phyloP scores from a whole-genome alignment of 1,140 invertebrate species.

The Drosophila pseudoananassae region DNA sequence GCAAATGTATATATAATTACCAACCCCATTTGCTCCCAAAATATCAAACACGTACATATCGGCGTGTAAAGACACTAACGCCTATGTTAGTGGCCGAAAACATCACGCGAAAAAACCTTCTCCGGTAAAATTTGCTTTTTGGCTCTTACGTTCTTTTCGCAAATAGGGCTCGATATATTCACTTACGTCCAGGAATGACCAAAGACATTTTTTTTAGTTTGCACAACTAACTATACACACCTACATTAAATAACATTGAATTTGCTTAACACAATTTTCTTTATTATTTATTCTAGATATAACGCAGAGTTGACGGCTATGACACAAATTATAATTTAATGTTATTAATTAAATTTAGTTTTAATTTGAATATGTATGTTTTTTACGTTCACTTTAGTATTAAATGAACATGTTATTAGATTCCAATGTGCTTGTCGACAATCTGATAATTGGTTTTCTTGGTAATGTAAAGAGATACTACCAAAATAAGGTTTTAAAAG shows the following conservation, averaged over 20 bases:
- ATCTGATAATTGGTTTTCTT: conserved; percentile 58
- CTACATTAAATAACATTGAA: conserved; percentile 46
- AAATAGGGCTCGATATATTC: too few relatives aligned
- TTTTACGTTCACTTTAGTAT: conserved; percentile 57
- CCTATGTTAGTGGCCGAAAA: too few relatives aligned
- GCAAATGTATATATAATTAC: too few relatives aligned
- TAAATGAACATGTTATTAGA: conserved; percentile 72
- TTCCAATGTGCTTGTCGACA: conserved; percentile 67
- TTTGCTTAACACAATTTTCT: conserved; percentile 63
- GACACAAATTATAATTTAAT: conserved; percentile 68
- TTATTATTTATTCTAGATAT: conserved; percentile 52
- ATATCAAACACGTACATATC: too few relatives aligned
- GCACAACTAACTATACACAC: conserved; percentile 20
- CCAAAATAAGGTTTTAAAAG: conserved; percentile 64
- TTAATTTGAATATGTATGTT: conserved; percentile 51
- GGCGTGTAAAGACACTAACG: too few relatives aligned
- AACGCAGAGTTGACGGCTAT: conserved; percentile 57
- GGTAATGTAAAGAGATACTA: conserved; percentile 58
- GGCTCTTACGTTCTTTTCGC: too few relatives aligned
- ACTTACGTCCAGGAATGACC: conserved; percentile 15
- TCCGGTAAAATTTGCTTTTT: too few relatives aligned
- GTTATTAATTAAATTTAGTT: conserved; percentile 60
- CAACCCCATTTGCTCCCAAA: too few relatives aligned
- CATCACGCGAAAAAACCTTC: too few relatives aligned
- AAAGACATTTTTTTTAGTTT: conserved; percentile 16